Conservation (phyloP, 2,113 vertebrate species). For the Theristicus caerulescens region DNA sequence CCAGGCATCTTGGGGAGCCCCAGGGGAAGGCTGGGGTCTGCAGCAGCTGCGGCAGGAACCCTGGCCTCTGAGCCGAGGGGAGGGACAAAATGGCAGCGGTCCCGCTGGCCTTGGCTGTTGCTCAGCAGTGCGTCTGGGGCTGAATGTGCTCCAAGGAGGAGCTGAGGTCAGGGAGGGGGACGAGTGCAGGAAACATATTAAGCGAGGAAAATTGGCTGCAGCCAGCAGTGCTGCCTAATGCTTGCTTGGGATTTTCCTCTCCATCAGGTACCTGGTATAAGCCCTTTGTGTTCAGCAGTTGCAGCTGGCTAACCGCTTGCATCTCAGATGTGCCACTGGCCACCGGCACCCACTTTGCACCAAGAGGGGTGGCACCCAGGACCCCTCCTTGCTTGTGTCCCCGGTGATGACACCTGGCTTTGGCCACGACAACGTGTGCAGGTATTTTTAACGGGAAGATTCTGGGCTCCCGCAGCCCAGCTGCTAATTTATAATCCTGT, state of each 20-base stretch:
- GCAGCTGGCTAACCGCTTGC: neutral
- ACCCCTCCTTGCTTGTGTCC: neutral
- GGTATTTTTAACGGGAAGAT: neutral
- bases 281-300: neutral
- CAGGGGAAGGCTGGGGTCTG: neutral
- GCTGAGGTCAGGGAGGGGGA: constrained; percentile 52
- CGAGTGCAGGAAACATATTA: constrained; percentile 47
- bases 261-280: neutral
- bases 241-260: constrained; percentile 46
- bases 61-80: neutral
- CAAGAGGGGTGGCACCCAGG: neutral
- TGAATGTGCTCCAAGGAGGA: constrained; percentile 51
- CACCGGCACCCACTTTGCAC: neutral
- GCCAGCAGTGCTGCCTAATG: constrained; percentile 7
- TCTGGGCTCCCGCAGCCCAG: neutral
- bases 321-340: neutral
- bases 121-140: neutral
- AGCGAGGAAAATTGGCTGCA: constrained; percentile 55
- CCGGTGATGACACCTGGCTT: neutral
- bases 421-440: neutral
- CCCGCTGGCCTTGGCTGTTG: constrained; percentile 20
- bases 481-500: constrained; percentile 30
- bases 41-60: neutral
- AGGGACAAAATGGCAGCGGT: constrained; percentile 23
- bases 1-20: neutral